These are phyloP conservation scores for Onychostoma macrolepis DNA, from an alignment of 2,113 vertebrate species.

Conservation along the genomic window DNA sequence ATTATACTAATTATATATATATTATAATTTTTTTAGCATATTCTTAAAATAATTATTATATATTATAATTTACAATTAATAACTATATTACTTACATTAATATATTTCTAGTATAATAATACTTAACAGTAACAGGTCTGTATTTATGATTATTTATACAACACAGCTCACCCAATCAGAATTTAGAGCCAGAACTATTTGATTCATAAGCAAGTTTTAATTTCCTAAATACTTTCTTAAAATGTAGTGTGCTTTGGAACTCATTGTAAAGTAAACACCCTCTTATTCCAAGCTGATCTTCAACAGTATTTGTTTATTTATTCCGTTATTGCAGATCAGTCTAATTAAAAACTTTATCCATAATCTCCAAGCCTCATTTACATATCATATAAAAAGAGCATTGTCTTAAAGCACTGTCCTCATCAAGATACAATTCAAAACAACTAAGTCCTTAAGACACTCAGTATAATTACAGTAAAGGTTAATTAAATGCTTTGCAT, in stretches of 20 bases:
- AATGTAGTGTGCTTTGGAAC: not conserved
- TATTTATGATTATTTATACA: not conserved
- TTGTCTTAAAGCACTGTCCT: slow-evolving; percentile 49
- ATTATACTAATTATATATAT: too few species aligned
- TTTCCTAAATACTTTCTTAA: not conserved
- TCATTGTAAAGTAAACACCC: not conserved
- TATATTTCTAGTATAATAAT: too few species aligned
- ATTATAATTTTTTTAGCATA: not conserved
- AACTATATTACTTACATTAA: too few species aligned
- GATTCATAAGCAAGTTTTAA: not conserved
- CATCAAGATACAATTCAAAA: slow-evolving; percentile 67
- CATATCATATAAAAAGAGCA: slow-evolving; percentile 35
- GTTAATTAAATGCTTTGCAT: slow-evolving; percentile 73
- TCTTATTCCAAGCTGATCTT: slow-evolving; percentile 17
- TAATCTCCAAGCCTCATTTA: slow-evolving; percentile 53
- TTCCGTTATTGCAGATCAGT: slow-evolving; percentile 28
- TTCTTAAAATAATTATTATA: not conserved
- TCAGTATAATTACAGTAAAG: slow-evolving; percentile 68
- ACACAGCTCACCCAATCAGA: not conserved
- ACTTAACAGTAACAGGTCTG: not conserved
- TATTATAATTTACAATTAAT: not conserved
- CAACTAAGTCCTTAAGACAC: slow-evolving; percentile 53
- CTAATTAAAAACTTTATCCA: slow-evolving; percentile 68
- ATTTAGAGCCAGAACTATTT: not conserved
- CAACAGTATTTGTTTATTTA: slow-evolving; percentile 4